phyloP scores from a whole-genome alignment of 2,797 vertebrate species.

The Okamejei kenojei region DNA sequence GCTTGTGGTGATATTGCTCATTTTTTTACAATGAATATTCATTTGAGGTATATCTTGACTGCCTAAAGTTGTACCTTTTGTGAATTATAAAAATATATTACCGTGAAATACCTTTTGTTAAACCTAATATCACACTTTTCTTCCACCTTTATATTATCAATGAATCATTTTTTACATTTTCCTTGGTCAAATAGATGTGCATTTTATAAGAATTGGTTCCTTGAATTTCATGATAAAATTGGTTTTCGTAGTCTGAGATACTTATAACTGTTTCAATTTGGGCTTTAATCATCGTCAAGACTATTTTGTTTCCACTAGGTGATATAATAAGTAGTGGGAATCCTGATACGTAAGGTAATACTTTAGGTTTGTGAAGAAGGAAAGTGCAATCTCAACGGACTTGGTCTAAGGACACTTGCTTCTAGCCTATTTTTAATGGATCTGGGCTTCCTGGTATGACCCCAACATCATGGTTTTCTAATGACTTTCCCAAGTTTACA shows the following conservation, averaged over 20 bases:
- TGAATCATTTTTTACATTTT: not conserved
- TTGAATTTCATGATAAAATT: not conserved
- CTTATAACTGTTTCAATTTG: not conserved
- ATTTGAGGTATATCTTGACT: not conserved
- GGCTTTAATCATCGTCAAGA: not conserved
- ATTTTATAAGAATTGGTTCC: not conserved
- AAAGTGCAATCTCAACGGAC: not conserved
- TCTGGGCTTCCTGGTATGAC: not conserved
- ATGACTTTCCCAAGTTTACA: not conserved
- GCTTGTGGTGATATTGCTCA: not conserved
- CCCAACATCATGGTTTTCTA: not conserved
- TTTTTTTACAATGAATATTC: not conserved
- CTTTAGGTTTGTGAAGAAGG: not conserved
- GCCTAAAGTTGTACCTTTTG: not conserved
- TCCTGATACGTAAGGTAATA: not conserved
- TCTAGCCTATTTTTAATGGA: not conserved
- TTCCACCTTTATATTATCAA: not conserved
- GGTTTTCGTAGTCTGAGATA: not conserved
- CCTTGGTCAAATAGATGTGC: not conserved
- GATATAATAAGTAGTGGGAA: not conserved
- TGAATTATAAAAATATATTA: not conserved
- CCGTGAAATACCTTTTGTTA: not conserved
- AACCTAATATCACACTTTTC: not conserved
- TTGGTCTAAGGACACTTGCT: not conserved
- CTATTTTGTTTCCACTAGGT: not conserved